A percentile compares a stretch with the other conserved stretches of the same genome.
Evolutionary conservation across 2,113 vertebrate species (phyloP).

Genomic region (Platycercus adscitus): DNA sequence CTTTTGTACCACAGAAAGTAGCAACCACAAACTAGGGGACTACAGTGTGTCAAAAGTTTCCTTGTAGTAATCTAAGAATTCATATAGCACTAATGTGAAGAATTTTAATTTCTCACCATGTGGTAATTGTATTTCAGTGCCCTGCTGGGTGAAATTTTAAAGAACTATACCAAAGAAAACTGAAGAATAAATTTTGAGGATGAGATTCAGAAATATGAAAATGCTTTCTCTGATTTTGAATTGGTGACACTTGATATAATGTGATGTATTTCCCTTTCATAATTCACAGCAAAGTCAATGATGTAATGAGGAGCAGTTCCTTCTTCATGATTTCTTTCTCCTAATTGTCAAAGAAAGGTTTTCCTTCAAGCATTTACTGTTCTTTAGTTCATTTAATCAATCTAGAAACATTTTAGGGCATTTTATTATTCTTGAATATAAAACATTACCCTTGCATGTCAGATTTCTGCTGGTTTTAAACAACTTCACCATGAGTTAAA

Average conservation of each 20-base stretch:
- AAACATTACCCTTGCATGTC: background rate
- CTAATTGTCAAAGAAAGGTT: background rate
- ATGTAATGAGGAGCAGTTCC: background rate
- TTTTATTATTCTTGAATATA: background rate
- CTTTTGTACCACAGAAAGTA: background rate
- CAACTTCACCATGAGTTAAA: background rate
- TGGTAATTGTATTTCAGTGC: background rate
- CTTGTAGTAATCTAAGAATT: background rate
- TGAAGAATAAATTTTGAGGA: background rate
- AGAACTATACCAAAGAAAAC: background rate
- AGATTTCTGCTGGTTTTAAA: background rate
- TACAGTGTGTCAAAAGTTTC: background rate
- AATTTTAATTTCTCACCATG: background rate
- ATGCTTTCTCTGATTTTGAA: background rate
- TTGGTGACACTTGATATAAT: background rate
- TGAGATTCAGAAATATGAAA: background rate
- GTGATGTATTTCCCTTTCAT: background rate
- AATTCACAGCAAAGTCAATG: background rate
- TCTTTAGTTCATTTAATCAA: background rate
- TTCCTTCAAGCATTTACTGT: background rate
- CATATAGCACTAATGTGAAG: background rate
- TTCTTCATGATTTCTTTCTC: background rate
- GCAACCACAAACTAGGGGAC: background rate
- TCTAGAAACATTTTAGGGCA: background rate
- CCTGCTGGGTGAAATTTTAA: background rate